Evolutionary conservation across 2,797 vertebrate genomes (phyloP).

Genomic region (Sebastes reedi): DNA sequence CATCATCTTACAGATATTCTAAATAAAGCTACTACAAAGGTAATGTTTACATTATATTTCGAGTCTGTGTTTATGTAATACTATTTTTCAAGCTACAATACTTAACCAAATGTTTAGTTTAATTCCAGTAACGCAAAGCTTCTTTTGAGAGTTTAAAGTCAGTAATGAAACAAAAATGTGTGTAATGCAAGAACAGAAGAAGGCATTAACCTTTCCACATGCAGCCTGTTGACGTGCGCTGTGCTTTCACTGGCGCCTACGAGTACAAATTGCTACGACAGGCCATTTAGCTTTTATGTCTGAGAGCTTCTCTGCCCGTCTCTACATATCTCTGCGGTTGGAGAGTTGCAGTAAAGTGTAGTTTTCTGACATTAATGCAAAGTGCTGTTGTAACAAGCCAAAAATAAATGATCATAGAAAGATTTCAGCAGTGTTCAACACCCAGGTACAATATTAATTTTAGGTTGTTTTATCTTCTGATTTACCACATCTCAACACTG

Average conservation of each 20-base stretch:
- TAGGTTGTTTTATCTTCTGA: background rate
- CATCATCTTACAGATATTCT: background rate
- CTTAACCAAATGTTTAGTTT: background rate
- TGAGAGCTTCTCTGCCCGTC: conserved; percentile 28
- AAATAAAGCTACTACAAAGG: background rate
- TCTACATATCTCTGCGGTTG: conserved; percentile 1
- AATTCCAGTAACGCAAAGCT: background rate
- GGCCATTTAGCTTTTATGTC: conserved; percentile 48
- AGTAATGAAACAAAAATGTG: background rate
- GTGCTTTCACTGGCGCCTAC: conserved; percentile 30
- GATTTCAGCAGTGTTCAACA: background rate
- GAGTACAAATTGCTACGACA: conserved; percentile 29
- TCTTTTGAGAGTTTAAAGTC: background rate
- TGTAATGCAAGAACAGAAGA: background rate
- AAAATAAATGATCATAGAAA: background rate
- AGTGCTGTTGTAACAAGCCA: background rate
- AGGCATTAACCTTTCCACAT: conserved; percentile 16
- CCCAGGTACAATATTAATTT: background rate
- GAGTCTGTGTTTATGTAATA: background rate
- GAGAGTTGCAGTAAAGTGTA: background rate
- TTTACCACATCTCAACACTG: background rate
- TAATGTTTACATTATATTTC: background rate
- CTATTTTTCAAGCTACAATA: background rate
- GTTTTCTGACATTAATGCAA: background rate
- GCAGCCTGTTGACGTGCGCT: conserved; percentile 9